A percentile compares a stretch with the other conserved stretches of the same genome.
phyloP scores from a whole-genome alignment of 2,888 invertebrate genomes.

The Halictus ligatus region DNA sequence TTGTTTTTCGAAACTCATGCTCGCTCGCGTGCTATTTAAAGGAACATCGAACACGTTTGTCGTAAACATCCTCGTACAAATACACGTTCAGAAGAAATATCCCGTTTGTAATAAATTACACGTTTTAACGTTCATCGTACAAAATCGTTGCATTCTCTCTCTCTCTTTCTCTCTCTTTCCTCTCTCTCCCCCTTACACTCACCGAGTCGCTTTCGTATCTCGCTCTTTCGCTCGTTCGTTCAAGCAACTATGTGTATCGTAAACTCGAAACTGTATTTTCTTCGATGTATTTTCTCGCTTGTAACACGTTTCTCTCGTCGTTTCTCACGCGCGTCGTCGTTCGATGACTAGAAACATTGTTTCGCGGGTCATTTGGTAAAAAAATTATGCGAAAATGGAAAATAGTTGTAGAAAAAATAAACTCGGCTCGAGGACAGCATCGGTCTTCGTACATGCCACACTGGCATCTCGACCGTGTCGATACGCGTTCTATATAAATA shows the following conservation, averaged over 20 bases:
- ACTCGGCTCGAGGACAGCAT: conserved; percentile 65
- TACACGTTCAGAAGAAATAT: conserved; percentile 60
- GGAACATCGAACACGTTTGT: conserved; percentile 77
- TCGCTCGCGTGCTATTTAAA: conserved; percentile 71
- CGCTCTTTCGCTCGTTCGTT: conserved; percentile 34
- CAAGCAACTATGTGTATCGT: conserved; percentile 26
- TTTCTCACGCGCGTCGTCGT: conserved; percentile 63
- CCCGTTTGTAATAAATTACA: conserved; percentile 78
- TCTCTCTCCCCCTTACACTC: conserved; percentile 8
- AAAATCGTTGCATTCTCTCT: conserved; percentile 68
- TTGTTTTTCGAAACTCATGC: conserved; percentile 63
- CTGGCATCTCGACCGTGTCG: neutral
- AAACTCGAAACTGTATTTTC: conserved; percentile 47
- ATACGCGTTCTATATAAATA: neutral
- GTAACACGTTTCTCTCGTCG: conserved; percentile 51
- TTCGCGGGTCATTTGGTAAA: conserved; percentile 81
- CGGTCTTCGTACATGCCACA: conserved; percentile 26
- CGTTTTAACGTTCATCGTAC: conserved; percentile 68
- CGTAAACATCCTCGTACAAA: conserved; percentile 61
- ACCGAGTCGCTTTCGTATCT: conserved; percentile 52
- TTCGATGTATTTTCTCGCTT: conserved; percentile 54
- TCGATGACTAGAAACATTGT: conserved; percentile 82
- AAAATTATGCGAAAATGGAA: conserved; percentile 81
- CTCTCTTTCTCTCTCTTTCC: conserved; percentile 2
- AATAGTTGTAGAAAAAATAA: conserved; percentile 79